Evolutionary conservation across 2,113 vertebrate genomes (phyloP).

Genomic region (Riparia riparia): DNA sequence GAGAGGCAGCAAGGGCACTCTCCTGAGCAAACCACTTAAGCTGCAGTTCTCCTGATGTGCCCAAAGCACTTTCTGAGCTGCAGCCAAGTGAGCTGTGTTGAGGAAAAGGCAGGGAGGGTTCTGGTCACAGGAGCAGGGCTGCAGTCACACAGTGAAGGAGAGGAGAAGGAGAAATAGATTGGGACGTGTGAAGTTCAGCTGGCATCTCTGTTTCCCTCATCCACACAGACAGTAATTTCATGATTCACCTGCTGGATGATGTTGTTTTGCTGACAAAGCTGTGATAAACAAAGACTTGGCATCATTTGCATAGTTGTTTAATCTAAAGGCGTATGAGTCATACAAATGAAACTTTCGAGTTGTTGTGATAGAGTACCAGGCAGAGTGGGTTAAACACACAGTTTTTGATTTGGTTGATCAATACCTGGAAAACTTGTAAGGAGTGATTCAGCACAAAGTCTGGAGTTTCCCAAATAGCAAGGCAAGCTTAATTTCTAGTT

Average conservation of each 20-base stretch:
- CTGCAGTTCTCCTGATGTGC: neutral
- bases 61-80: neutral
- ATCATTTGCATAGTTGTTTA: neutral
- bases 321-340: neutral
- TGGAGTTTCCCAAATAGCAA: neutral
- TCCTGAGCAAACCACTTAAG: neutral
- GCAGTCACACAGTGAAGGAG: neutral
- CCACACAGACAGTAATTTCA: neutral
- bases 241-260: slow-evolving; percentile 57
- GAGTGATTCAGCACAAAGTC: neutral
- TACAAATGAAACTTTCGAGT: neutral
- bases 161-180: neutral
- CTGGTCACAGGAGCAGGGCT: neutral
- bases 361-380: slow-evolving; percentile 2
- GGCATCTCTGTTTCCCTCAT: neutral
- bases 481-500: neutral
- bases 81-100: neutral
- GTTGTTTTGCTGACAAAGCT: slow-evolving; percentile 40
- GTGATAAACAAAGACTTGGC: slow-evolving; percentile 36
- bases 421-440: neutral
- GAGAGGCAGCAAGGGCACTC: neutral
- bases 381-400: neutral
- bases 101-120: neutral
- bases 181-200: neutral
- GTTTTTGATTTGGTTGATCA: neutral